phyloP scores from a whole-genome alignment of 2,888 invertebrate genomes.

The Ophion costatus region DNA sequence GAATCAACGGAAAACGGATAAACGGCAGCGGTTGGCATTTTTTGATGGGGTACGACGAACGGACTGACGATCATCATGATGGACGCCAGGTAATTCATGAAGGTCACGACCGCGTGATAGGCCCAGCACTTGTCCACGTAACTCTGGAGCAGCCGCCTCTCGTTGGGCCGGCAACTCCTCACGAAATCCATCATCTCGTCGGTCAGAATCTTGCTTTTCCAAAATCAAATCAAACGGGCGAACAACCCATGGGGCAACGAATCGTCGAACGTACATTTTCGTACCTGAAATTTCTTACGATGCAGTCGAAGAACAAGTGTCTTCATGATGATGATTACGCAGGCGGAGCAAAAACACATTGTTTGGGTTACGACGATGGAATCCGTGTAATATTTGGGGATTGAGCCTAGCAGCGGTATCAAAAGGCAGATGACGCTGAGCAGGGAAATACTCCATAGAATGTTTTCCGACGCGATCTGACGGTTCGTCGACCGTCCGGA shows the following conservation, averaged over 20 bases:
- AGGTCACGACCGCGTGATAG: conserved; percentile 44
- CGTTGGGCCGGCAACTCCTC: conserved; percentile 6
- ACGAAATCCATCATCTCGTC: conserved; percentile 43
- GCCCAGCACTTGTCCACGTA: conserved; percentile 60
- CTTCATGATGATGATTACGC: conserved; percentile 64
- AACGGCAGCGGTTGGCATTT: conserved; percentile 25
- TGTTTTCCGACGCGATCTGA: conserved; percentile 44
- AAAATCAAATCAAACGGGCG: not conserved
- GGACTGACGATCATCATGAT: conserved; percentile 62
- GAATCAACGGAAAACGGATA: conserved; percentile 67
- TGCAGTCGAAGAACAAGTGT: conserved; percentile 61
- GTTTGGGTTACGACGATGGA: conserved; percentile 66
- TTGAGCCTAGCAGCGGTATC: conserved; percentile 42
- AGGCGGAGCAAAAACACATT: conserved; percentile 58
- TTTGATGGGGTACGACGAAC: conserved; percentile 48
- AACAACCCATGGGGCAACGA: not conserved
- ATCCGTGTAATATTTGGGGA: conserved; percentile 44
- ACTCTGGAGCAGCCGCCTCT: conserved; percentile 57
- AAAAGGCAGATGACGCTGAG: conserved; percentile 40
- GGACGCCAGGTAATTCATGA: conserved; percentile 58
- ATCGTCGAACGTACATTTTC: not conserved
- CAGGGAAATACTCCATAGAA: conserved; percentile 40
- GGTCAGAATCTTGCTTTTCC: not conserved
- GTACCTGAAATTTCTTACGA: conserved; percentile 64
- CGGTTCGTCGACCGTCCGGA: conserved; percentile 36